Base-by-base conservation (phyloP, 92 coral and sea anemone species). In the Zoanthus sociatus region DNA sequence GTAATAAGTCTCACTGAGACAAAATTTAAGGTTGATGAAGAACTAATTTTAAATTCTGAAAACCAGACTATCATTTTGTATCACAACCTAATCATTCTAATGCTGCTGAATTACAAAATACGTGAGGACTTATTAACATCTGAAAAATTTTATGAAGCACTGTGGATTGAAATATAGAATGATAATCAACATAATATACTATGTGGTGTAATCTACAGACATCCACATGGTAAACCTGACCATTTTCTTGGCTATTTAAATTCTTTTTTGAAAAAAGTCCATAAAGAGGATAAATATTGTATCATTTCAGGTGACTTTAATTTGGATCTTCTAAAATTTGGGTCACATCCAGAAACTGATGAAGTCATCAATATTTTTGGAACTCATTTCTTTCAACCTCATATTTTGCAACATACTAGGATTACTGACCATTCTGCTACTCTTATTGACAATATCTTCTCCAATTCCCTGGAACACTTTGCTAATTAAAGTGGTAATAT, bases 1-100 rank as follows among this genome's bases (percentile, higher is more conserved):
- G 45, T 90, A n/a, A 87, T 82, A 72, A 90, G 90, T 0, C 76
- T 90, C 17, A 87, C 93, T 12, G 90, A 90, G 82, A 87, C 76
- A 10, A 79, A 73, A 73, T 37, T 69, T 15, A 87, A 81, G 37
- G 20, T 50, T 53, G 75, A 60, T 51, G 11, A 78, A 44, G 79
- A 73, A 8, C 76, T 47, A 18, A 54, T 77, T 17, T 64, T 72
- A 18, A 91, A 83, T 77, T 55, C 21, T 26, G 26, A 26, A 26
- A 50, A 63, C 55, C 10, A 69, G 88, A 68, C 78, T 73, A 83
- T 78, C 17, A 84, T 51, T 91, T 91, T 76, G 66, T 76, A 51
- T 76, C 81, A 47, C 66, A 91, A 67, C 91, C 91, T n/a, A 61
- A 30, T 30, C 69, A 61, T 30, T 61, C 69, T 4, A 17, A 61